Conservation (phyloP, 2,888 invertebrate genomes). For the Galerucella pusilla region DNA sequence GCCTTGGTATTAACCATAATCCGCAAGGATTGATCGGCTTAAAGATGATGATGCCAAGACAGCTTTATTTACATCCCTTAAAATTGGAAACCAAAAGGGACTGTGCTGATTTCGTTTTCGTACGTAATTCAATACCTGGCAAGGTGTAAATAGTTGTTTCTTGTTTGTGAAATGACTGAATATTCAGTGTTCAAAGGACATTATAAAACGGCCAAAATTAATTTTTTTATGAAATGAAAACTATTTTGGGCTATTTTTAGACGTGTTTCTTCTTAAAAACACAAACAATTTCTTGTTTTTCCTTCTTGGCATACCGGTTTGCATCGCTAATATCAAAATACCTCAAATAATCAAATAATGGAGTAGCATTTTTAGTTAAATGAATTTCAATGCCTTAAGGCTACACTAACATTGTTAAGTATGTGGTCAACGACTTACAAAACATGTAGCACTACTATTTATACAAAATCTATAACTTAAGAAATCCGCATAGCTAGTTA, state of each 20-base stretch:
- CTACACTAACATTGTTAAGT: constrained; percentile 12
- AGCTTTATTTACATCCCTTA: too few species aligned
- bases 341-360: constrained; percentile 17
- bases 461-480: constrained; percentile 9
- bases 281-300: constrained; percentile 1
- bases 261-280: not conserved
- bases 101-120: too few species aligned
- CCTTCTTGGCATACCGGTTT: constrained; percentile 25
- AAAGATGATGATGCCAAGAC: too few species aligned
- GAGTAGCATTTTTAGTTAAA: constrained; percentile 17
- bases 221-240: not conserved
- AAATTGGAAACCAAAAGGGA: too few species aligned
- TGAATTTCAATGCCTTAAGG: constrained; percentile 13
- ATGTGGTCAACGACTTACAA: constrained; percentile 20
- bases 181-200: not conserved
- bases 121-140: too few species aligned
- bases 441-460: constrained; percentile 12
- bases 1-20: too few species aligned
- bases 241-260: not conserved
- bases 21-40: too few species aligned
- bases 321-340: constrained; percentile 17
- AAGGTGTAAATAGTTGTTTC: not conserved
- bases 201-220: not conserved
- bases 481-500: constrained; percentile 1
- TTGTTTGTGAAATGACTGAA: not conserved